phyloP scores from a whole-genome alignment of 2,797 vertebrate species.

The Meriones psammophilus region DNA sequence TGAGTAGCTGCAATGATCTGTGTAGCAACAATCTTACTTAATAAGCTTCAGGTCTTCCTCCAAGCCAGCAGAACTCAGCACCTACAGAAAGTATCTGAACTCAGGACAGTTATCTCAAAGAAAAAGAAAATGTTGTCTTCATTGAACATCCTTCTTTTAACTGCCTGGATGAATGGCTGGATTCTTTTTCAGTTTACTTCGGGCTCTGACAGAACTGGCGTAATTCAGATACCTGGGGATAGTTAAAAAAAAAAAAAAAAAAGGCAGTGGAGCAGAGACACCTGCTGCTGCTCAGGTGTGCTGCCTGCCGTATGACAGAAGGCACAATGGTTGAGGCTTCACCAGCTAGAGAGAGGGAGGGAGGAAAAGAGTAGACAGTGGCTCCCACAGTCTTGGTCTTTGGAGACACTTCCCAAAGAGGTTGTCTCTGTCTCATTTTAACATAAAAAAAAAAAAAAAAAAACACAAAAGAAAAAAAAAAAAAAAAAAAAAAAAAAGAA shows the following conservation, averaged over 20 bases:
- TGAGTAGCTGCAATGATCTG: not conserved
- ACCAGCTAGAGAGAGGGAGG: no score
- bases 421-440: not conserved
- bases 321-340: not conserved
- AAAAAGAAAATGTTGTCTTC: not conserved
- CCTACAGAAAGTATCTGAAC: not conserved
- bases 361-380: not conserved
- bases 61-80: not conserved
- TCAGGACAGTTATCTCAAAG: not conserved
- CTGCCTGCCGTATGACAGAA: not conserved
- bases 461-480: no score
- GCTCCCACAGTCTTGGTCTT: not conserved
- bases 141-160: not conserved
- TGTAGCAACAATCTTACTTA: not conserved
- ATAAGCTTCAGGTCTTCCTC: not conserved
- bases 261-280: fast-evolving
- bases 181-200: no score
- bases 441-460: not conserved
- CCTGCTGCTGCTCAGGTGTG: not conserved
- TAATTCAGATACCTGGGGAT: not conserved
- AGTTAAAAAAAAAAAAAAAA: not conserved
- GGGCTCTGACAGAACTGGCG: not conserved
- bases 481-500: not conserved
- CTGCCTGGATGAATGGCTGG: not conserved
- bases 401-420: not conserved